Evolutionary conservation across 2,888 invertebrate genomes (phyloP), one percentile per base, ranked within the genome.

Genomic region (Machimus rusticus): DNA sequence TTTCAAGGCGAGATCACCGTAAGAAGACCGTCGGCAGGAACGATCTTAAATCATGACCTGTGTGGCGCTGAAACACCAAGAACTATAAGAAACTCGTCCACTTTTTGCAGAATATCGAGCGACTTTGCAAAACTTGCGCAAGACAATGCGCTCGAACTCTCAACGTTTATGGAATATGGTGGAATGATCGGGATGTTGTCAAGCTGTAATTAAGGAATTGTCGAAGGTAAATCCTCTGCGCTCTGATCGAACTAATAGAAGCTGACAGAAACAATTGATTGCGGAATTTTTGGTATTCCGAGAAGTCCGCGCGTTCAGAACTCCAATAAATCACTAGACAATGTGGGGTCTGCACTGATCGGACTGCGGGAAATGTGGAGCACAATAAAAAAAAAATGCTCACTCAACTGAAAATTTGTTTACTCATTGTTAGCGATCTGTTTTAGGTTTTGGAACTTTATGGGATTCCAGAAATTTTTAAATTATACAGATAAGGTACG

Each of bases 181-280:
- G 85, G 85, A 85, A 74, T 85, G 85, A 46, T 85, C 85, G 85
- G 74, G 74, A 85, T 85, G 85, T 74, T 85, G 85, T 85, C 51
- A 34, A 43, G 23, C 39, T 85, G 74, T 85, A 85, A 85, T 85
- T 85, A 85, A 85, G 85, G 85, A 85, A 85, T 46, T 85, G 85
- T 46, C 51, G 46, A 85, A 51, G 57, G 37, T 66, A 82, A 82
- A 82, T 82, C 82, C 82, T 85, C 85, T 23, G 74, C 43, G 39
- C 28, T 43, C 31, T 43, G 46, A 43, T 37, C n/a, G 23, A 43
- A 31, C 43, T 85, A 74, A 85, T 85, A 74, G 74, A 37, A 85
- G 39, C 74, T 85, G 85, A 85, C 85, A 85, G 74, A 74, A 74
- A 74, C 85, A 85, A 85, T 74, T 46, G 85, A n/a, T 74, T 23